Evolutionary conservation across 2,113 vertebrate species (phyloP), one percentile per base, ranked within the genome.

Genomic region (Lichenostomus cassidix): DNA sequence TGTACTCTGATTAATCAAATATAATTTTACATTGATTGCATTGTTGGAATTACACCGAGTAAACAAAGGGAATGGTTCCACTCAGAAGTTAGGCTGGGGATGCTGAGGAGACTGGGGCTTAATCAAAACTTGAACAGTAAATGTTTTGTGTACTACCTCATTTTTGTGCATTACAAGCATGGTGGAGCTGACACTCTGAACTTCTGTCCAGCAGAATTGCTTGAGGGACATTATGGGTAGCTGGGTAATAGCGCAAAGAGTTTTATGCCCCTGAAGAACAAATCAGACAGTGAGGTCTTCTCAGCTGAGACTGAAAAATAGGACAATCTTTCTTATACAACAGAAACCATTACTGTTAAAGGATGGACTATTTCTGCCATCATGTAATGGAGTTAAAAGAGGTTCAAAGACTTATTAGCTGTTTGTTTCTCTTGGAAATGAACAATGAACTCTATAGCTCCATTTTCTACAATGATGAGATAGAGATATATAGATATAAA

Each of bases 71-170:
- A 92, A 87, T 39, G 65, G 91, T 95, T 97, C 88, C 85, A 87
- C 95, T 97, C 77, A 6, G 70, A 86, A 95, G 92, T 94, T 91
- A 91, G 70, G 76, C 17, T 33, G 76, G 83, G 90, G 85, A 87
- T 81, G 87, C 94, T 52, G 94, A 93, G 94, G 90, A 87, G 94
- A 90, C 80, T 71, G 82, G 95, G 97, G 96, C 95, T 84, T 69
- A 87, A 97, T 97, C 95, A 90, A 96, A 97, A 97, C 97, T 96
- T 94, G 93, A 97, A 96, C 81, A 93, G 96, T 90, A 90, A 87
- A 87, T 41, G 94, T 96, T 95, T 94, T 90, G 94, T 95, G 95
- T 97, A 95, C 98, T 98, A 98, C 98, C 98, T 98, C 98, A 98
- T 98, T 98, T 97, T 96, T 94, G 97, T 96, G 97, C 80, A 52